Evolutionary conservation across 92 coral and sea anemone species (phyloP).

Genomic region (Zoanthus sansibaricus): DNA sequence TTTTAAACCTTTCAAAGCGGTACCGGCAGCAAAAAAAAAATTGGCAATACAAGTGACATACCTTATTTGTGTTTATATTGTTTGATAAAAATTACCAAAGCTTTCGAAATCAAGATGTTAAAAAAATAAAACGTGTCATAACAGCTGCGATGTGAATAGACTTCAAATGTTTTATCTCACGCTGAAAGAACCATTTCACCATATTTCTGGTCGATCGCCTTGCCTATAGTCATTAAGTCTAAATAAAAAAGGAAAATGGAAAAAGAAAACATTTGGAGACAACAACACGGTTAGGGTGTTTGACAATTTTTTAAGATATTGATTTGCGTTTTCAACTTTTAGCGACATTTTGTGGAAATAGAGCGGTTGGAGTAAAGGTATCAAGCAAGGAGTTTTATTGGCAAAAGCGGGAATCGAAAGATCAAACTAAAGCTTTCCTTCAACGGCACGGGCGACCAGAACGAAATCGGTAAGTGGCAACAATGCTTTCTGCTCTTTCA

Average conservation of each 20-base stretch:
- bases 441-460: neutral
- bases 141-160: constrained; percentile 34
- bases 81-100: neutral
- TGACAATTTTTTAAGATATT: neutral
- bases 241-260: neutral
- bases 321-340: neutral
- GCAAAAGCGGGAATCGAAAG: neutral
- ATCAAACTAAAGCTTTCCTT: too few species aligned
- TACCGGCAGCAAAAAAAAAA: too few species aligned
- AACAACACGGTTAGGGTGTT: neutral
- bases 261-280: neutral
- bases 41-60: neutral
- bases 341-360: neutral
- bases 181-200: neutral
- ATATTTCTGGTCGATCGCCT: neutral
- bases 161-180: constrained; percentile 17
- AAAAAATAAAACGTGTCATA: neutral
- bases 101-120: constrained; percentile 6
- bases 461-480: neutral
- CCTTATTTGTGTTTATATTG: too few species aligned
- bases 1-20: neutral
- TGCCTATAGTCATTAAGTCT: neutral
- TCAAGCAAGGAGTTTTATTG: neutral
- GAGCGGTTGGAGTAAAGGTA: neutral
- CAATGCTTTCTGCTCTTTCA: neutral